Evolutionary conservation across 2,113 vertebrate species (phyloP).

Genomic region (Poeciliopsis occidentalis): DNA sequence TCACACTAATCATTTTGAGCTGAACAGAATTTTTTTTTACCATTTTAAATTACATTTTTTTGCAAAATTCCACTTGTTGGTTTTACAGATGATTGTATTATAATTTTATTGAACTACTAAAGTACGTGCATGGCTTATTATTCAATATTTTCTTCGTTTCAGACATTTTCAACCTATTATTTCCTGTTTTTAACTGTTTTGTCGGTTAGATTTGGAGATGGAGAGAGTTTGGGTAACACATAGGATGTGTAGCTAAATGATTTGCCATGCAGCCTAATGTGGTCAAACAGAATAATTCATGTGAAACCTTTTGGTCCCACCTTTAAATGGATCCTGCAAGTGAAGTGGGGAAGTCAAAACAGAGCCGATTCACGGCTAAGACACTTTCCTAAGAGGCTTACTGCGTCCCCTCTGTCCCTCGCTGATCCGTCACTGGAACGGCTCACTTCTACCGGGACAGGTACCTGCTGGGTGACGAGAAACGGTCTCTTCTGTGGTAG

Average conservation of each 20-base stretch:
- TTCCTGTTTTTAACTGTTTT: too few relatives aligned
- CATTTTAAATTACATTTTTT: too few relatives aligned
- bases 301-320: background rate
- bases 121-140: too few relatives aligned
- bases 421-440: slow-evolving; percentile 54
- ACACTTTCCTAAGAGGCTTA: slow-evolving; percentile 77
- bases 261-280: background rate
- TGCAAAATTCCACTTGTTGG: too few relatives aligned
- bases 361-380: slow-evolving; percentile 55
- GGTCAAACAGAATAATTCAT: background rate
- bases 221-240: too few relatives aligned
- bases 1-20: too few relatives aligned
- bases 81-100: too few relatives aligned
- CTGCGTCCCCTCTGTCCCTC: slow-evolving; percentile 34
- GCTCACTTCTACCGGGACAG: slow-evolving; percentile 20
- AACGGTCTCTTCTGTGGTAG: slow-evolving; percentile 47
- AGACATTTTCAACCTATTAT: too few relatives aligned
- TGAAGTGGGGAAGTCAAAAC: background rate
- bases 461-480: slow-evolving; percentile 3
- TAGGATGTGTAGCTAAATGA: background rate
- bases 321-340: background rate
- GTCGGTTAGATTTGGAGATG: too few relatives aligned
- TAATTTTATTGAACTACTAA: too few relatives aligned
- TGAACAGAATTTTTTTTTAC: too few relatives aligned
- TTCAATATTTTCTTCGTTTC: too few relatives aligned